These are phyloP conservation scores for Naja naja DNA, from an alignment of 2,113 vertebrate genomes.

Conservation along the genomic window DNA sequence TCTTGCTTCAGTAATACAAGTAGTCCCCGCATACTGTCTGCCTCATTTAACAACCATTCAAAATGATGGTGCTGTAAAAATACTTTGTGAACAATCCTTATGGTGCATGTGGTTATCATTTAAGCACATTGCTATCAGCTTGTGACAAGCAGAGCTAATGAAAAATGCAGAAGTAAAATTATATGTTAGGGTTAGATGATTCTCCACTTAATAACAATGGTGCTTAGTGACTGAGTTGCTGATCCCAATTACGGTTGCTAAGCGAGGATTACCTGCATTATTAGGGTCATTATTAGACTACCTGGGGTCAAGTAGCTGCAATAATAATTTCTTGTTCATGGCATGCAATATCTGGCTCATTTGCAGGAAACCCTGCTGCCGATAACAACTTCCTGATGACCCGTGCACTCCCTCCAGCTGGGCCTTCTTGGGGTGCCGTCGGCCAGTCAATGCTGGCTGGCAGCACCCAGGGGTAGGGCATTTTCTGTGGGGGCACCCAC, in stretches of 20 bases:
- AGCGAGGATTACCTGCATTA: not conserved
- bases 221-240: not conserved
- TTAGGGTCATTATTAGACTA: not conserved
- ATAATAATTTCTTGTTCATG: not conserved
- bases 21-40: not conserved
- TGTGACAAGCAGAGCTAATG: not conserved
- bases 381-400: too few relatives aligned
- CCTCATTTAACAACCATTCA: not conserved
- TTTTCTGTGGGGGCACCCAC: too few relatives aligned
- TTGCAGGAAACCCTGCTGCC: too few relatives aligned
- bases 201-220: not conserved
- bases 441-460: too few relatives aligned
- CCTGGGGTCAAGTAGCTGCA: not conserved
- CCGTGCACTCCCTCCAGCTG: too few relatives aligned
- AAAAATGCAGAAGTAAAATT: not conserved
- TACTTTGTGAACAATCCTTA: not conserved
- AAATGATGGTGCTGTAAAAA: not conserved
- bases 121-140: not conserved
- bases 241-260: not conserved
- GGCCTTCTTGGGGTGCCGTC: too few relatives aligned
- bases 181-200: not conserved
- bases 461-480: too few relatives aligned
- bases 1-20: not conserved
- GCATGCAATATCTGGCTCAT: not conserved
- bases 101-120: not conserved